Percentiles rank a stretch among this genome's conserved stretches.
Conservation (phyloP, 2,797 vertebrate species). For the Lepus oiostolus region DNA sequence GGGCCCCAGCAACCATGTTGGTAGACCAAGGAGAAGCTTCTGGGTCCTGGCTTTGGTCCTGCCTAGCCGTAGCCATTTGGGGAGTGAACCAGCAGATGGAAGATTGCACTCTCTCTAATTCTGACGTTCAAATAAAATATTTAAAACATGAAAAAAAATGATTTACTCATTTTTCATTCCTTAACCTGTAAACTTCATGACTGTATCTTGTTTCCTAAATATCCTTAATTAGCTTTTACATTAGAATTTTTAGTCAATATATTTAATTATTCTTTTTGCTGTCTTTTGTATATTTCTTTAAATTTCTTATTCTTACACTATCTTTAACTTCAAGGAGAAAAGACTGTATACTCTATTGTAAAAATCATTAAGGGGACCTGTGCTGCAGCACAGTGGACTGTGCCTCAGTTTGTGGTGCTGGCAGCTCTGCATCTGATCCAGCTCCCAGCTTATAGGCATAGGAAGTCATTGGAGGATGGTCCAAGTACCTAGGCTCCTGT, state of each 20-base stretch:
- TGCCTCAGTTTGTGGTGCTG: too few relatives aligned
- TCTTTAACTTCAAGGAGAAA: slow-evolving; percentile 52
- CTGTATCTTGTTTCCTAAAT: background rate
- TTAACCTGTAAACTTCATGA: background rate
- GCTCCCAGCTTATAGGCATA: too few relatives aligned
- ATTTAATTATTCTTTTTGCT: slow-evolving; percentile 49
- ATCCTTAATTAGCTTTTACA: background rate
- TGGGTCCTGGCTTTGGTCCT: too few relatives aligned
- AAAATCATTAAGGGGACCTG: background rate
- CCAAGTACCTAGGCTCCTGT: too few relatives aligned
- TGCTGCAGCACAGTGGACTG: too few relatives aligned
- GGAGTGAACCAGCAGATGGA: too few relatives aligned
- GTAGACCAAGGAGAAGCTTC: too few relatives aligned
- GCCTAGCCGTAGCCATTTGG: too few relatives aligned
- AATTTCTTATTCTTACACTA: slow-evolving; percentile 35
- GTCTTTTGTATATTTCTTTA: slow-evolving; percentile 54
- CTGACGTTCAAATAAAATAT: background rate
- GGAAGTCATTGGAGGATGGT: too few relatives aligned
- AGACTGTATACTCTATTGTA: background rate
- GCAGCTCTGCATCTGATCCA: too few relatives aligned
- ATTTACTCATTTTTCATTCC: slow-evolving; percentile 41
- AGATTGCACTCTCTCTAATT: too few relatives aligned
- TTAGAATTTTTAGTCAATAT: slow-evolving; percentile 37
- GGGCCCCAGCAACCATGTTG: too few relatives aligned
- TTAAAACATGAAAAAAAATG: background rate